Conservation (phyloP, 23 tunicate genomes). For the Botrylloides violaceus region DNA sequence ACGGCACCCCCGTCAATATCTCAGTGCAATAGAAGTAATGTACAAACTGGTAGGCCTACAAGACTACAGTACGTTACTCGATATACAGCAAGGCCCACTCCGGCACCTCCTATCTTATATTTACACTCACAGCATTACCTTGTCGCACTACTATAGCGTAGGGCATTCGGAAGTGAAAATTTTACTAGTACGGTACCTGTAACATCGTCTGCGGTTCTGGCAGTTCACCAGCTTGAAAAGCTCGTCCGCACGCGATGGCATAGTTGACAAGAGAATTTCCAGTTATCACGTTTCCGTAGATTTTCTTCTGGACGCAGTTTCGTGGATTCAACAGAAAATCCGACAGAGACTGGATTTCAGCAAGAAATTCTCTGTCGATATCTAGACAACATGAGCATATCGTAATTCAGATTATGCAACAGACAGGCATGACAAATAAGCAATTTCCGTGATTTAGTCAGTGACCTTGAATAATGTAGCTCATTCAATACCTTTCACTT, state of each 20-base stretch:
- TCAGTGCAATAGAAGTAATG: no score
- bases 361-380: neutral
- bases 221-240: neutral
- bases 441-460: no score
- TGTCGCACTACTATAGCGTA: no score
- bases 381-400: neutral
- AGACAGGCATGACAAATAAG: no score
- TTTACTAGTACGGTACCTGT: neutral
- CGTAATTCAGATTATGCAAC: no score
- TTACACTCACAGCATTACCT: no score
- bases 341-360: neutral
- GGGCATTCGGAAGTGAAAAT: no score
- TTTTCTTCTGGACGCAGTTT: slow-evolving; percentile 12
- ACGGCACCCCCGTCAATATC: no score
- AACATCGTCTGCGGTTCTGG: slow-evolving; percentile 15
- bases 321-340: neutral
- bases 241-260: neutral
- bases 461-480: no score
- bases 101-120: no score
- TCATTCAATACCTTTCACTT: neutral
- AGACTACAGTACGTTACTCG: neutral
- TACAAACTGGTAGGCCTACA: neutral
- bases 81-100: neutral
- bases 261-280: slow-evolving; percentile 7
- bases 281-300: slow-evolving; percentile 5